Evolutionary conservation across 2,888 invertebrate genomes (phyloP).

Genomic region (Amiota minor): DNA sequence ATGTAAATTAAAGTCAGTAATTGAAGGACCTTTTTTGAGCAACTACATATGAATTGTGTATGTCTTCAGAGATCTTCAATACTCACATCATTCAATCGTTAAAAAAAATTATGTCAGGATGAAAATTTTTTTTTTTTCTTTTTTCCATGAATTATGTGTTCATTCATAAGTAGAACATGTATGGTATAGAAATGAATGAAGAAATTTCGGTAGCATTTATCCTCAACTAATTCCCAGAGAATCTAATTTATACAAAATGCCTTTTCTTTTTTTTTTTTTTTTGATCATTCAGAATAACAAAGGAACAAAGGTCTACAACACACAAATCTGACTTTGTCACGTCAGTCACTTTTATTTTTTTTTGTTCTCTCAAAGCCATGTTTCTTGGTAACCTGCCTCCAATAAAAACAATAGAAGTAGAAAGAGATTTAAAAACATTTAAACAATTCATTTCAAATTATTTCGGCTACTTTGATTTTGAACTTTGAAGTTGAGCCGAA

Average conservation of each 20-base stretch:
- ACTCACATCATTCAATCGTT: too few relatives aligned
- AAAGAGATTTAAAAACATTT: not conserved
- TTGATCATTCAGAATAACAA: not conserved
- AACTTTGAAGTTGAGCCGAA: slow-evolving; percentile 25
- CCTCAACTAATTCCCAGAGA: not conserved
- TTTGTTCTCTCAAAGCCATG: not conserved
- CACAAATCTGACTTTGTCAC: too few relatives aligned
- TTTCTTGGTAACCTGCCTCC: slow-evolving; percentile 1
- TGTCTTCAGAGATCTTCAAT: too few relatives aligned
- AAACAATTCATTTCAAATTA: slow-evolving; percentile 30
- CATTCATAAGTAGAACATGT: too few relatives aligned
- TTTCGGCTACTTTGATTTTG: slow-evolving; percentile 30
- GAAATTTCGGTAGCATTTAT: not conserved
- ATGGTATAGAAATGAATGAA: too few relatives aligned
- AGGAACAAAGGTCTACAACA: not conserved
- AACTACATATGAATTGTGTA: too few relatives aligned
- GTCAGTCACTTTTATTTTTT: not conserved
- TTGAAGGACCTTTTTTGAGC: too few relatives aligned
- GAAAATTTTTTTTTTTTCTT: too few relatives aligned
- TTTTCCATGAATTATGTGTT: too few relatives aligned
- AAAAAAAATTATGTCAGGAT: too few relatives aligned
- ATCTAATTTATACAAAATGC: slow-evolving; percentile 7
- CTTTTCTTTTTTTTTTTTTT: not conserved
- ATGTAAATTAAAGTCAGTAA: too few relatives aligned
- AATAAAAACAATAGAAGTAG: not conserved